Evolutionary conservation across 2,888 invertebrate species (phyloP), one percentile per base, ranked within the genome.

Genomic region (Tinea pellionella): DNA sequence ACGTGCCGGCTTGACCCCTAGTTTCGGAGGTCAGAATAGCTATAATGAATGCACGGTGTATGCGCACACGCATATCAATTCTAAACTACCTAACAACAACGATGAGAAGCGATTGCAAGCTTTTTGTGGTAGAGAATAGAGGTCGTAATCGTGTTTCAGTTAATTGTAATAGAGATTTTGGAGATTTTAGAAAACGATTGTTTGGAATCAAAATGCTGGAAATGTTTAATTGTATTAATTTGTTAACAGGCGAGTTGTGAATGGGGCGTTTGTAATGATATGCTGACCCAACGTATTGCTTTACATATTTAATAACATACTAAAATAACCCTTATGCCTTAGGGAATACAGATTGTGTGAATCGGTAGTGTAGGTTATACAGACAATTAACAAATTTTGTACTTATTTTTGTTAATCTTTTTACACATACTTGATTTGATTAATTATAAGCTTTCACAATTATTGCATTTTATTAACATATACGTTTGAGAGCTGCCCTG

Each of bases 121-220:
- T 24, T 24, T 24, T 2, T 24, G 24, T 24, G 6, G 24, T 6
- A 24, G 24, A 9, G 2, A 37, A 37, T 37, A 37, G n/a, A 37
- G 37, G 37, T n/a, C 9, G n/a, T 9, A 37, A 37, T 37, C n/a
- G n/a, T n/a, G 37, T 37, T 9, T 37, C 1, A 37, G 37, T 37
- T 6, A 12, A 12, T 37, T 37, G 37, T 37, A 9, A 6, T 37
- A 6, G 37, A 37, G 37, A 37, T 37, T 37, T 2, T 37, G 9
- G 37, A 37, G 37, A 37, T 37, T 37, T 47, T 8, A 47, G 9
- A 47, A 47, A 9, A 47, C 72, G 77, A 83, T 84, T 81, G 83
- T 83, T 81, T 83, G 78, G 78, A 80, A 74, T 73, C 80, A 79
- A 74, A 75, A 72, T 71, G 66, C 69, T 79, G 78, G 77, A 80